phyloP scores from a whole-genome alignment of 2,113 vertebrate genomes.

The Onychostoma macrolepis region DNA sequence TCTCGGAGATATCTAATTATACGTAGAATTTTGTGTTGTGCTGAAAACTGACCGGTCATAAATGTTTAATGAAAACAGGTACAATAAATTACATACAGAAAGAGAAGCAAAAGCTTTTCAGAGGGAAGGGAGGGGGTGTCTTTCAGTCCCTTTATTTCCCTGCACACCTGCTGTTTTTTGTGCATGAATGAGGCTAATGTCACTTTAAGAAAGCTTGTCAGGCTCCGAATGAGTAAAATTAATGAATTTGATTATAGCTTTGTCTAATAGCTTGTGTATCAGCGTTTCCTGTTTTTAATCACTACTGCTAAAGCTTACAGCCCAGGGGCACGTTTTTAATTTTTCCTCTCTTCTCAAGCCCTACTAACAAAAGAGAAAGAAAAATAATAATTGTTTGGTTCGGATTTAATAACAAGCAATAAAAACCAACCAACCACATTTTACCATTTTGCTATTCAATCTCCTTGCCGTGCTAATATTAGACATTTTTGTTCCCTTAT shows the following conservation, averaged over 20 bases:
- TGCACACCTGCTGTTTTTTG: constrained; percentile 53
- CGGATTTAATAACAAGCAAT: constrained; percentile 99
- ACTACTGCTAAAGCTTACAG: constrained; percentile 90
- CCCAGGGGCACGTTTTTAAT: constrained; percentile 96
- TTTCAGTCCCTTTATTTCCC: constrained; percentile 52
- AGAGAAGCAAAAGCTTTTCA: constrained; percentile 1
- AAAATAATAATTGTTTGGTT: constrained; percentile 90
- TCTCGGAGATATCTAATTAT: constrained; percentile 19
- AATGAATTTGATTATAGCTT: constrained; percentile 98
- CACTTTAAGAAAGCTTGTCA: constrained; percentile 88
- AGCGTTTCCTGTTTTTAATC: constrained; percentile 99
- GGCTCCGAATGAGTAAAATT: constrained; percentile 92
- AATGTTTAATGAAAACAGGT: constrained; percentile 30
- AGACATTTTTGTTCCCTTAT: constrained; percentile 81
- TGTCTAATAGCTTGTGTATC: constrained; percentile 95
- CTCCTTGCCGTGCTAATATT: constrained; percentile 85
- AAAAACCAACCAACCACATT: constrained; percentile 96
- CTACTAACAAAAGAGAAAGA: constrained; percentile 92
- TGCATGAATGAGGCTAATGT: constrained; percentile 74
- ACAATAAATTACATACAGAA: constrained; percentile 24
- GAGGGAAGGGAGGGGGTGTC: constrained; percentile 33
- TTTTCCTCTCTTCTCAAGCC: constrained; percentile 82
- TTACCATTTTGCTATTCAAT: constrained; percentile 85
- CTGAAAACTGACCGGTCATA: constrained; percentile 24
- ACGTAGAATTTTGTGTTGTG: background rate